Evolutionary conservation across 2,113 vertebrate species (phyloP).

Genomic region (Tychaedon coryphoeus): DNA sequence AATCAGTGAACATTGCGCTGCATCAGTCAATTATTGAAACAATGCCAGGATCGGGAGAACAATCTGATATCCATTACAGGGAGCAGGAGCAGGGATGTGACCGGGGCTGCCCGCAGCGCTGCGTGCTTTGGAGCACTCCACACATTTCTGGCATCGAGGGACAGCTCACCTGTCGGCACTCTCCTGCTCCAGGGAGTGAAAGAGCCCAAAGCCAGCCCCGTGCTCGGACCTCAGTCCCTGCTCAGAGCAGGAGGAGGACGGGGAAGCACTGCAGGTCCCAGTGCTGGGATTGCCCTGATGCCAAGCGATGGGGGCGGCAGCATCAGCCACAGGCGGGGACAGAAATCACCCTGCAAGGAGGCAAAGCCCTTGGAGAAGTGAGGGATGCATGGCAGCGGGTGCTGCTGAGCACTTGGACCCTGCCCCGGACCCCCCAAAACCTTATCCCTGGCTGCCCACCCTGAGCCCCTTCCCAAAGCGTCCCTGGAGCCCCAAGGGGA

Average conservation of each 20-base stretch:
- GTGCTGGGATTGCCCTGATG: background rate
- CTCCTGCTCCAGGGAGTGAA: background rate
- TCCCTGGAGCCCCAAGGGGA: background rate
- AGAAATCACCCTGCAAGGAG: background rate
- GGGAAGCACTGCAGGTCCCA: fast-evolving
- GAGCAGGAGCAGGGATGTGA: background rate
- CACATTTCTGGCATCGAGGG: fast-evolving
- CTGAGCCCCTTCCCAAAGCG: background rate
- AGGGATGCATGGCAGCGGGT: fast-evolving
- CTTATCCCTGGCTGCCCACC: background rate
- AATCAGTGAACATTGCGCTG: slow-evolving; percentile 42
- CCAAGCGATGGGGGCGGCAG: fast-evolving
- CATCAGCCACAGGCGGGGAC: too few species aligned
- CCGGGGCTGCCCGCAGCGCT: background rate
- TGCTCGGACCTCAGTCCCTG: fast-evolving
- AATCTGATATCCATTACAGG: slow-evolving; percentile 18
- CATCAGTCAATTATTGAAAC: slow-evolving; percentile 47
- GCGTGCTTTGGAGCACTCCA: background rate
- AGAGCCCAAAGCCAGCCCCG: background rate
- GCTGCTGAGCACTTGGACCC: fast-evolving
- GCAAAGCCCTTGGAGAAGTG: fast-evolving
- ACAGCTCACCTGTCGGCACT: fast-evolving
- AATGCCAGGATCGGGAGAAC: background rate
- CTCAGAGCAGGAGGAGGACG: fast-evolving
- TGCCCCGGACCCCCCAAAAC: background rate